phyloP scores from a whole-genome alignment of 2,888 invertebrate species.

The Argynnis bischoffii region DNA sequence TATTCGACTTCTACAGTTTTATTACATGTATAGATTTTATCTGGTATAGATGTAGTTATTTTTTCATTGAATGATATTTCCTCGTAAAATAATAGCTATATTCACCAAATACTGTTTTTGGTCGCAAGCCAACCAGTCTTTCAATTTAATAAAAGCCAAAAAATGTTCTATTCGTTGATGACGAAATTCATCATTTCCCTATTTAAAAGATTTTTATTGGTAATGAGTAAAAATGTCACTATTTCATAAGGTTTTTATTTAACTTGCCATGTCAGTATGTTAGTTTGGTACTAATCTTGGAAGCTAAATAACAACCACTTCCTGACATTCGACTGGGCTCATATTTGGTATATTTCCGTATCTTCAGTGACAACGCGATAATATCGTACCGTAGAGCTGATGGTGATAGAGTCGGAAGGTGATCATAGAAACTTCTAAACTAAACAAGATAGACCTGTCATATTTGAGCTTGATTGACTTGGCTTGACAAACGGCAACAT shows the following conservation, averaged over 20 bases:
- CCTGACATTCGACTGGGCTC: too few relatives aligned
- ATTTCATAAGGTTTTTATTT: too few relatives aligned
- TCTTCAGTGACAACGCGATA: neutral
- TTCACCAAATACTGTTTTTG: conserved; percentile 21
- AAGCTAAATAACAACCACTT: too few relatives aligned
- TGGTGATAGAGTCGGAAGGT: neutral
- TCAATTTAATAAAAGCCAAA: conserved; percentile 6
- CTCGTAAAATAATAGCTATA: conserved; percentile 16
- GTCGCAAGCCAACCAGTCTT: conserved; percentile 18
- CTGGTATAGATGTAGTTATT: neutral
- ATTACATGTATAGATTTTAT: too few relatives aligned
- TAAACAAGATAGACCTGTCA: neutral
- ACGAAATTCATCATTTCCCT: conserved; percentile 1
- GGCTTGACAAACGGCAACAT: neutral
- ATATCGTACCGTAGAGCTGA: neutral
- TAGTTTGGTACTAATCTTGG: too few relatives aligned
- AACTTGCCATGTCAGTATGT: too few relatives aligned
- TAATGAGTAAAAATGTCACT: neutral
- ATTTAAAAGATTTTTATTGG: neutral
- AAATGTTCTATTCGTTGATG: neutral
- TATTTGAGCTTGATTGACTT: neutral
- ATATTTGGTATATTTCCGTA: too few relatives aligned
- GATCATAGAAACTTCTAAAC: neutral
- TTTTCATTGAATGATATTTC: conserved; percentile 21
- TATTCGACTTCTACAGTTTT: too few relatives aligned